Percentiles rank a stretch among this genome's conserved stretches.
Evolutionary conservation across 2,888 invertebrate genomes (phyloP).

Genomic region (Drosophila rubida): DNA sequence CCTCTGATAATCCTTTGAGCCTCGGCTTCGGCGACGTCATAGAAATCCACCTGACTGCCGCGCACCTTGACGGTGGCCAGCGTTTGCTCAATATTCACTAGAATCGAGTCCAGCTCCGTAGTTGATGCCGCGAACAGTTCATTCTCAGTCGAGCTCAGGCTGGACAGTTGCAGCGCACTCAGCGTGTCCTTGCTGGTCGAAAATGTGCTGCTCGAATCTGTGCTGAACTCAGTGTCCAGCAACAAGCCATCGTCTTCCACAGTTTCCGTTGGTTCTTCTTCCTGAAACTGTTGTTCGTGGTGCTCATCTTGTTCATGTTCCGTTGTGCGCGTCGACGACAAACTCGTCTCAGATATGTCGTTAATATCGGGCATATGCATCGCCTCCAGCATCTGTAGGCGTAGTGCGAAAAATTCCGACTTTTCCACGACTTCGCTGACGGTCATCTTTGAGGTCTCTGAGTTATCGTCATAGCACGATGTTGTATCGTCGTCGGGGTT

Average conservation of each 20-base stretch:
- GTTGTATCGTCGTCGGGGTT: no score
- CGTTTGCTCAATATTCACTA: neutral
- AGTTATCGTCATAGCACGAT: no score
- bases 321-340: neutral
- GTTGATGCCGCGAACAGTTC: neutral
- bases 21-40: neutral
- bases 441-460: no score
- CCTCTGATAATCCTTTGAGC: no score
- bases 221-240: neutral
- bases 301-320: no score
- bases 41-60: neutral
- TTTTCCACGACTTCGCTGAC: rapidly evolving
- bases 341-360: conserved; percentile 15
- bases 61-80: neutral
- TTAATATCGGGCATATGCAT: conserved; percentile 20
- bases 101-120: neutral
- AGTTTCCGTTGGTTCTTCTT: neutral
- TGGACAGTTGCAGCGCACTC: neutral
- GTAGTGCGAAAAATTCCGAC: neutral
- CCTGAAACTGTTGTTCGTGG: no score
- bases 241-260: neutral
- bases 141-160: neutral
- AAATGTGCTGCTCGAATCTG: neutral
- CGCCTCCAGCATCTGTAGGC: neutral
- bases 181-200: neutral